Conservation (phyloP, 2,888 invertebrate genomes). For the Sepiola atlantica region DNA sequence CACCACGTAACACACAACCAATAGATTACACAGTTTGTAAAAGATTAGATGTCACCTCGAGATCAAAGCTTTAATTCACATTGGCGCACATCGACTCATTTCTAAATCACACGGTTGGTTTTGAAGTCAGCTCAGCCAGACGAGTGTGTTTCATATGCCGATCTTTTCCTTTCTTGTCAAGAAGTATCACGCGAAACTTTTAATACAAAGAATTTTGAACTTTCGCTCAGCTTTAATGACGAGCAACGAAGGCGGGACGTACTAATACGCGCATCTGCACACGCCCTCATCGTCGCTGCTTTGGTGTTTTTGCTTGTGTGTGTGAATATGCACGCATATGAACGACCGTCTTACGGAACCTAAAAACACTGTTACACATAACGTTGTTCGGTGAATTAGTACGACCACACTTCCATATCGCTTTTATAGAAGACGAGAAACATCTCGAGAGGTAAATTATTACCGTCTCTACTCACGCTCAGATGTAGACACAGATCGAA, state of each 20-base stretch:
- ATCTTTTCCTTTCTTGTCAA: background rate
- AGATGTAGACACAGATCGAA: background rate
- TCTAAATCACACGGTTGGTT: background rate
- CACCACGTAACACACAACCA: background rate
- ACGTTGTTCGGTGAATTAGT: background rate
- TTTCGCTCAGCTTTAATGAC: background rate
- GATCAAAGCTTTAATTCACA: background rate
- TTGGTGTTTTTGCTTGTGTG: background rate
- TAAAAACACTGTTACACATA: background rate
- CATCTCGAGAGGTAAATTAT: background rate
- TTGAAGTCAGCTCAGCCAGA: constrained; percentile 6
- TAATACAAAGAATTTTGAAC: constrained; percentile 12
- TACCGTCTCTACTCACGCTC: background rate
- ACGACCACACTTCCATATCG: background rate
- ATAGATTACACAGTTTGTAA: background rate
- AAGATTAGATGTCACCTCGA: background rate
- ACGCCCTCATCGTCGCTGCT: too few species aligned
- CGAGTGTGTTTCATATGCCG: background rate
- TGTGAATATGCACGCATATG: background rate
- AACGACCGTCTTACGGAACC: background rate
- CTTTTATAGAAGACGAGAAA: background rate
- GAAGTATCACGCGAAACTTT: constrained; percentile 23
- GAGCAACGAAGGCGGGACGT: background rate
- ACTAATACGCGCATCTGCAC: background rate
- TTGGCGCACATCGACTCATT: constrained; percentile 2